Evolutionary conservation across 2,888 invertebrate genomes (phyloP), one percentile per base, ranked within the genome.

Genomic region (Nephrocerus scutellatus): DNA sequence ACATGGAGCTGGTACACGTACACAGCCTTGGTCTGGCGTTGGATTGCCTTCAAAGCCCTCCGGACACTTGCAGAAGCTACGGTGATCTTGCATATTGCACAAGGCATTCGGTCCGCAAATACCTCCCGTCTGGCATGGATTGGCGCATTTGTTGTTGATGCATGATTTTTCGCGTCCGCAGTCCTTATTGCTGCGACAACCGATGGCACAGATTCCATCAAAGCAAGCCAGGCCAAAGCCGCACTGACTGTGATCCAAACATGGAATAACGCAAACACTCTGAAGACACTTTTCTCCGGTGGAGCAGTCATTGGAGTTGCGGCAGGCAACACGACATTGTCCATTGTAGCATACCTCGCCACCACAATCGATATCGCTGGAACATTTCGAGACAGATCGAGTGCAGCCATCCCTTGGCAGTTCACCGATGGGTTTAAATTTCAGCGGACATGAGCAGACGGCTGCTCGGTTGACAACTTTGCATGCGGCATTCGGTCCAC

Each of bases 11-110:
- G 88, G 82, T 38, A 84, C 80, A 50, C 92, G 73, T 6, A 90
- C 82, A 59, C 92, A 92, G 5, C 90, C 90, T 67, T 90, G 87
- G 60, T 90, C 82, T 1, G 91, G 82, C 12, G 82, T 83, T 12
- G 90, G 89, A 57, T 85, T 86, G 2, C 87, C 88, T 63, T 84
- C 82, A 60, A 92, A 92, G 21, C 88, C 88, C 34, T 77, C 72
- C 1, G 89, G 89, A 56, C 92, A 90, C 45, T 77, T 76, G 60
- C 92, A 92, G 35, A 76, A 74, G 2, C 82, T 82, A 30, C 75
- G 74, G 57, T 90, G 89, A 57, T 84, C 76, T 20, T 76, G 68
- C 60, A 81, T 80, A 33, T 76, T 77, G 62, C 90, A 91, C 18
- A 84, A 72, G 1, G 89, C 84, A 62, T 91, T 91, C 2, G 87